Conservation (phyloP, 2,888 invertebrate species). For the Caenorhabditis zanzibari region DNA sequence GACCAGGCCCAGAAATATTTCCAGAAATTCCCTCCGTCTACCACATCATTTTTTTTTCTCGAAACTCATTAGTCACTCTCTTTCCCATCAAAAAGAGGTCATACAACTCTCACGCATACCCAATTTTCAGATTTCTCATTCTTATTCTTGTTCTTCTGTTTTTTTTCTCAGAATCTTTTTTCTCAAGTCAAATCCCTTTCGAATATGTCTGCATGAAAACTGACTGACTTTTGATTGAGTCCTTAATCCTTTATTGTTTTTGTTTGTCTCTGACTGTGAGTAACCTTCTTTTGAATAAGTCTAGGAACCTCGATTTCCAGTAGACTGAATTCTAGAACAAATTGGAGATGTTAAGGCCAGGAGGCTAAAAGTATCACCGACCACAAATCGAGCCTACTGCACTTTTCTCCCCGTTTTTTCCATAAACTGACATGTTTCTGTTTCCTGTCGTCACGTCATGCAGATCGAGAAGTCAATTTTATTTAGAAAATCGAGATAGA, state of each 20-base stretch:
- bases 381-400: conserved; percentile 19
- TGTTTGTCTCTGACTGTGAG: neutral
- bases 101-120: conserved; percentile 1
- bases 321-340: neutral
- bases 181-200: conserved; percentile 27
- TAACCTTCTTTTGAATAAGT: neutral
- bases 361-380: conserved; percentile 22
- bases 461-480: conserved; percentile 1
- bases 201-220: conserved; percentile 20
- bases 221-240: conserved; percentile 8
- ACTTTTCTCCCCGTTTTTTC: neutral
- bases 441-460: conserved; percentile 38
- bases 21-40: too few species aligned
- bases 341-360: too few species aligned
- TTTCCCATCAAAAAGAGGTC: neutral
- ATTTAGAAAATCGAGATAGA: neutral
- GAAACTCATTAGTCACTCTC: neutral
- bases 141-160: neutral
- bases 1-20: too few species aligned
- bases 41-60: neutral
- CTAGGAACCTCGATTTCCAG: neutral
- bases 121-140: neutral
- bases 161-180: conserved; percentile 10
- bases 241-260: conserved; percentile 4
- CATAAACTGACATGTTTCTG: conserved; percentile 17